These are phyloP conservation scores for Ochropleura plecta DNA, from an alignment of 2,888 invertebrate species.

Conservation along the genomic window DNA sequence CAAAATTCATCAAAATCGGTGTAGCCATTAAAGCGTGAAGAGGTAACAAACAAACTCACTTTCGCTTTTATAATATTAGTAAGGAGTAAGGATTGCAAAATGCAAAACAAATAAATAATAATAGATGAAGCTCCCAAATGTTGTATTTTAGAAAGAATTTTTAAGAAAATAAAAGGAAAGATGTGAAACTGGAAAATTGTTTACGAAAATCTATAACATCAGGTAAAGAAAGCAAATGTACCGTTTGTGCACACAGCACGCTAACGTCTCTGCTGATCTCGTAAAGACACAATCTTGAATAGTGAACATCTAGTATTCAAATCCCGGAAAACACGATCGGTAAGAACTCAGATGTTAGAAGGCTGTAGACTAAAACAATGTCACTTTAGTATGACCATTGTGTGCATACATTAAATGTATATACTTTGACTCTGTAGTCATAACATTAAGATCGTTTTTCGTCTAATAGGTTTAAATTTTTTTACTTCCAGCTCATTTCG, in stretches of 20 bases:
- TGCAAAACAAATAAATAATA: too few relatives aligned
- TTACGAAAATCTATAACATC: not conserved
- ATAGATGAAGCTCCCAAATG: not conserved
- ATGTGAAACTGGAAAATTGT: not conserved
- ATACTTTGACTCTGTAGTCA: not conserved
- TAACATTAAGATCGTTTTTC: not conserved
- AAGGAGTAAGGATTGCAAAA: too few relatives aligned
- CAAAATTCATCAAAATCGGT: too few relatives aligned
- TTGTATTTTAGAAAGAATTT: not conserved
- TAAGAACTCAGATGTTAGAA: not conserved
- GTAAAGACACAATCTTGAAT: conserved; percentile 31
- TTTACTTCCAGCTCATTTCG: not conserved
- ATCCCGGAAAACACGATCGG: conserved; percentile 38
- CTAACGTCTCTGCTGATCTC: conserved; percentile 28
- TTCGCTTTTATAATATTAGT: too few relatives aligned
- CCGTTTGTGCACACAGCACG: conserved; percentile 1
- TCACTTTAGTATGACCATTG: not conserved
- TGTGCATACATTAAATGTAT: not conserved
- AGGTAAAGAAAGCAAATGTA: conserved; percentile 4
- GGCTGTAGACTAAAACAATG: not conserved
- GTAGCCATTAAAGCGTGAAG: too few relatives aligned
- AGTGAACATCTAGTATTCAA: conserved; percentile 26
- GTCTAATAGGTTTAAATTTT: not conserved
- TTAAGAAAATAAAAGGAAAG: not conserved
- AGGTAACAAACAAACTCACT: too few relatives aligned